Percentiles rank a stretch among this genome's conserved stretches.
These are phyloP conservation scores for Platalea minor DNA, from an alignment of 2,797 vertebrate genomes.

Conservation along the genomic window DNA sequence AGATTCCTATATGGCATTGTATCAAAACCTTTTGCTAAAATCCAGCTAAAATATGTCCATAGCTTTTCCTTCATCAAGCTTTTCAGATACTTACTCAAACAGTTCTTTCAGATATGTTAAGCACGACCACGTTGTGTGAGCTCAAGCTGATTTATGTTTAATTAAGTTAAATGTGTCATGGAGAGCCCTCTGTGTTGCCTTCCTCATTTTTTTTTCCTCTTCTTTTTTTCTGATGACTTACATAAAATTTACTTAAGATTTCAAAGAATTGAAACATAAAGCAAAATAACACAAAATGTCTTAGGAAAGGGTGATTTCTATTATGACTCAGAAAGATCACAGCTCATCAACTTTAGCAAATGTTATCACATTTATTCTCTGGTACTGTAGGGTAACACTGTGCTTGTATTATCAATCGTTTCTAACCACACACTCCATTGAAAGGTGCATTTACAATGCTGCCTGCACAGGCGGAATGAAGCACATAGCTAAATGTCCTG, in stretches of 20 bases:
- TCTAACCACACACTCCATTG: not conserved
- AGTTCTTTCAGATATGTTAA: constrained; percentile 24
- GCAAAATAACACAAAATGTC: not conserved
- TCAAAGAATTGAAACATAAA: not conserved
- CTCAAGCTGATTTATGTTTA: constrained; percentile 18
- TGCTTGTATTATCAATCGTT: not conserved
- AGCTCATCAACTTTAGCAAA: not conserved
- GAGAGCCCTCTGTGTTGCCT: not conserved
- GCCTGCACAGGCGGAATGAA: not conserved
- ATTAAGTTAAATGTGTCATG: not conserved
- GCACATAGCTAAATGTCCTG: not conserved
- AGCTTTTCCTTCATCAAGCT: constrained; percentile 18
- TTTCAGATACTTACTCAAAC: constrained; percentile 43
- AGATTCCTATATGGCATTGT: not conserved
- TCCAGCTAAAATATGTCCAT: constrained; percentile 43
- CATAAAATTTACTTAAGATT: not conserved
- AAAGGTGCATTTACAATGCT: not conserved
- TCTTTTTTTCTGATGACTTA: not conserved
- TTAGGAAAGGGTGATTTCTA: not conserved
- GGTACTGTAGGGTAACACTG: not conserved
- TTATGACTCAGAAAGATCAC: not conserved
- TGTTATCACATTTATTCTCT: not conserved
- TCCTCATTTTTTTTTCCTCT: not conserved
- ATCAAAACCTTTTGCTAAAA: constrained; percentile 55
- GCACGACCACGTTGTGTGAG: not conserved